phyloP scores from a whole-genome alignment of 1,140 invertebrate species.

The Macrotrachela quadricornifera region DNA sequence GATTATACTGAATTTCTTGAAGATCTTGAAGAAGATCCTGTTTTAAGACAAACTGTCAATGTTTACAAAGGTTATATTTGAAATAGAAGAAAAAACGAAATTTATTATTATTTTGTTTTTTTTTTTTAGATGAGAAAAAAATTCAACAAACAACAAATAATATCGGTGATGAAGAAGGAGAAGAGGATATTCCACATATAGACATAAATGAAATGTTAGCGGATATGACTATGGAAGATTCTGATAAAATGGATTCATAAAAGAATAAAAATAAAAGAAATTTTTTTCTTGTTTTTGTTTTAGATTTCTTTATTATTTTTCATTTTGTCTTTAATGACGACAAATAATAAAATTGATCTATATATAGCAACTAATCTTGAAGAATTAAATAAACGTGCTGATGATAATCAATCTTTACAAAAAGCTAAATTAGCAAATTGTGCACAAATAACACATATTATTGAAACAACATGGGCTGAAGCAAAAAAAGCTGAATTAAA shows the following conservation, averaged over 20 bases:
- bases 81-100: no score
- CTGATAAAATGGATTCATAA: not conserved
- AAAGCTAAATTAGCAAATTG: constrained; percentile 35
- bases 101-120: not conserved
- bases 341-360: no score
- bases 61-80: constrained; percentile 58
- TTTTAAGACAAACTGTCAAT: constrained; percentile 67
- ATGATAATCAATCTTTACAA: constrained; percentile 11
- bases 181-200: constrained; percentile 52
- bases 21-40: constrained; percentile 81
- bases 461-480: constrained; percentile 12
- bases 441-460: constrained; percentile 14
- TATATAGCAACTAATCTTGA: not conserved
- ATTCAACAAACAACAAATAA: no score
- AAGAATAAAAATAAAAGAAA: no score
- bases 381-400: not conserved
- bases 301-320: not conserved
- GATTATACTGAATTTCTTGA: constrained; percentile 88
- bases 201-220: constrained; percentile 93
- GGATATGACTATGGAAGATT: constrained; percentile 35
- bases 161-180: constrained; percentile 30
- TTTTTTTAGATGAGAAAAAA: no score
- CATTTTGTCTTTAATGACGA: no score
- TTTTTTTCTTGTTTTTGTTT: no score
- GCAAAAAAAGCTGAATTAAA: constrained; percentile 34